Conservation (phyloP, 2,888 invertebrate species). For the Lysandra coridon region DNA sequence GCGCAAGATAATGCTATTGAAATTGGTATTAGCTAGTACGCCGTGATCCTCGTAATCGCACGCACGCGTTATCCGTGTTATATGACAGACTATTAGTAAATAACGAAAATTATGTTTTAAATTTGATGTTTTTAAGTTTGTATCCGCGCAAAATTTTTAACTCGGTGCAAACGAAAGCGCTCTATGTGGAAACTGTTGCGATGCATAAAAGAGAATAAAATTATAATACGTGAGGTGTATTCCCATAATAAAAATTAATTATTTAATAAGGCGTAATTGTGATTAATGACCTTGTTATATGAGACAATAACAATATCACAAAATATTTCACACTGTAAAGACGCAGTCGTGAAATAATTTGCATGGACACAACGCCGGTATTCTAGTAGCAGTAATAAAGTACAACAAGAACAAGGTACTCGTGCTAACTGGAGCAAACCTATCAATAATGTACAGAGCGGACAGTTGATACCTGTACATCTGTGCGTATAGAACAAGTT, state of each 20-base stretch:
- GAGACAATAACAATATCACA: background rate
- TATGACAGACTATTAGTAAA: background rate
- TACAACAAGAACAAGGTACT: constrained; percentile 12
- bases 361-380: constrained; percentile 13
- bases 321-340: background rate
- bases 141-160: background rate
- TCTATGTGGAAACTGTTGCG: background rate
- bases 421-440: constrained; percentile 6
- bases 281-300: background rate
- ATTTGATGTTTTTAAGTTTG: background rate
- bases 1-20: constrained; percentile 23
- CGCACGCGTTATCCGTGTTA: constrained; percentile 19
- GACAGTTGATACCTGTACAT: background rate
- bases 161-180: background rate
- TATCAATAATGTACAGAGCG: constrained; percentile 1
- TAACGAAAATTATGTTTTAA: background rate
- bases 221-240: background rate
- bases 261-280: background rate
- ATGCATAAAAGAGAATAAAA: background rate
- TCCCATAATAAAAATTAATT: background rate
- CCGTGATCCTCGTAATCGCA: background rate
- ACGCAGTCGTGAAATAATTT: constrained; percentile 9
- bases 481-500: background rate
- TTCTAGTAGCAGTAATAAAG: background rate
- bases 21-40: constrained; percentile 30